A percentile compares a stretch with the other conserved stretches of the same genome.
phyloP scores from a whole-genome alignment of 2,797 vertebrate genomes.

The Hipposideros larvatus region DNA sequence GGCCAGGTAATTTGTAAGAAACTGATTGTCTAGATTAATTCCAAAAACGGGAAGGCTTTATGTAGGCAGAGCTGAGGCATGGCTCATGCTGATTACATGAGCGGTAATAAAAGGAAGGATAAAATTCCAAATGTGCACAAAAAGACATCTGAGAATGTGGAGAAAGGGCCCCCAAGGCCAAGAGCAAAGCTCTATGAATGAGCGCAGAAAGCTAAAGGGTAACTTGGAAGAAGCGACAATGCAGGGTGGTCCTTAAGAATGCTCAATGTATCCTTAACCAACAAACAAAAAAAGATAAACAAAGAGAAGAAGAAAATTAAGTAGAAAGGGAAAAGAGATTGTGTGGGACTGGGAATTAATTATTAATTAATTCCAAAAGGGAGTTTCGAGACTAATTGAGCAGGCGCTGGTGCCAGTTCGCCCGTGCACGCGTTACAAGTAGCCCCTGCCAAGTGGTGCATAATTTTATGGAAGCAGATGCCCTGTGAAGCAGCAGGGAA shows the following conservation, averaged over 20 bases:
- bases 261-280: background rate
- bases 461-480: background rate
- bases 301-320: constrained; percentile 38
- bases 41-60: background rate
- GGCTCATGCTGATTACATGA: background rate
- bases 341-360: constrained; percentile 61
- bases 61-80: background rate
- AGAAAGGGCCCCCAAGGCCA: background rate
- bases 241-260: background rate
- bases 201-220: background rate
- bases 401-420: constrained; percentile 41
- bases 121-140: constrained; percentile 17
- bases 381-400: constrained; percentile 48
- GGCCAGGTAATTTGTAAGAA: background rate
- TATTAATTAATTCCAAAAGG: constrained; percentile 70
- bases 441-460: constrained; percentile 52
- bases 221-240: background rate
- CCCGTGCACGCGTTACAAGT: constrained; percentile 1
- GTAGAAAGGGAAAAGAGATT: background rate
- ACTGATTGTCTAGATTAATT: background rate
- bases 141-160: background rate
- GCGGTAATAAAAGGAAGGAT: background rate
- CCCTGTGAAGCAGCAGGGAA: background rate
- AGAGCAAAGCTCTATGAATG: background rate
- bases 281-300: background rate